phyloP scores from a whole-genome alignment of 2,888 invertebrate genomes.

The Escarpia spicata region DNA sequence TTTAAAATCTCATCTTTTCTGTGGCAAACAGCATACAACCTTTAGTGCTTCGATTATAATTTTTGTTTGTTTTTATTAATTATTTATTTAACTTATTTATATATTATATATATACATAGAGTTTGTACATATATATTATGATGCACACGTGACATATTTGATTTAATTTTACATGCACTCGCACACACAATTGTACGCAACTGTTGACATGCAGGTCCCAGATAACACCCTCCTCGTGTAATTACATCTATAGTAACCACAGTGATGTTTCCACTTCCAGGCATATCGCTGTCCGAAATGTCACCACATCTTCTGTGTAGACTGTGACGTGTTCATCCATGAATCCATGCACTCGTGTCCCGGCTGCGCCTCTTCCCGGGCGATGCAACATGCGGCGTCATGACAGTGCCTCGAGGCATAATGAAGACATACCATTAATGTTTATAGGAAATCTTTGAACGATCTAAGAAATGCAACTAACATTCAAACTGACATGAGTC shows the following conservation, averaged over 20 bases:
- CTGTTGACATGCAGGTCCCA: too few species aligned
- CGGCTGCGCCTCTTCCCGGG: slow-evolving; percentile 73
- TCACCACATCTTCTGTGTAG: slow-evolving; percentile 84
- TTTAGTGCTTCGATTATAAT: too few species aligned
- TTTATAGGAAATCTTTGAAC: not conserved
- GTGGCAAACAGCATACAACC: too few species aligned
- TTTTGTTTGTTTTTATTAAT: too few species aligned
- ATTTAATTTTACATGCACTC: too few species aligned
- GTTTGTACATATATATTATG: too few species aligned
- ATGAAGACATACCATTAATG: not conserved
- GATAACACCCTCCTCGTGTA: too few species aligned
- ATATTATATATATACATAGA: too few species aligned
- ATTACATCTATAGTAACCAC: not conserved
- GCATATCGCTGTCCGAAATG: slow-evolving; percentile 86
- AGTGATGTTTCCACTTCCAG: slow-evolving; percentile 66
- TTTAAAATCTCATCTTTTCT: too few species aligned
- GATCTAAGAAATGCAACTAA: not conserved
- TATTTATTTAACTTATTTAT: too few species aligned
- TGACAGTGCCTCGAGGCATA: slow-evolving; percentile 1
- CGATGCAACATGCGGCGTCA: slow-evolving; percentile 31
- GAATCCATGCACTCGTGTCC: slow-evolving; percentile 95
- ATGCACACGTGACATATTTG: too few species aligned
- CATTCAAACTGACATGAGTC: not conserved
- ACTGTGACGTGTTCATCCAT: slow-evolving; percentile 95
- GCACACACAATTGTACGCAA: too few species aligned